A percentile compares a stretch with the other conserved stretches of the same genome.
phyloP scores from a whole-genome alignment of 2,888 invertebrate species.

The Drosophila merina region DNA sequence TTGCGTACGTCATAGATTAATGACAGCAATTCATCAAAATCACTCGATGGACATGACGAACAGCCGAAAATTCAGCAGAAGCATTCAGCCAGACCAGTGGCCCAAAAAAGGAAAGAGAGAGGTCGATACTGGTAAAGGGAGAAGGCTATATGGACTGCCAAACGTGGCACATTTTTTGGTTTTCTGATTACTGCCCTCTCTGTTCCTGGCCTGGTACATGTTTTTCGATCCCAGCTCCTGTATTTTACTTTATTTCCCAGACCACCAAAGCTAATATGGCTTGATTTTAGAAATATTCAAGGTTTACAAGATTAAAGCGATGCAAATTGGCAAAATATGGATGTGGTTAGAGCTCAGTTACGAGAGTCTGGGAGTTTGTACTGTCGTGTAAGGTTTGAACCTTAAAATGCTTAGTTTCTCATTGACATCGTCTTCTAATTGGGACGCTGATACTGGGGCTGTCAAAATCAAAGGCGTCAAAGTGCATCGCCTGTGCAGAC shows the following conservation, averaged over 20 bases:
- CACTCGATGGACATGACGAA: slow-evolving; percentile 84
- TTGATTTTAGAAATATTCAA: not conserved
- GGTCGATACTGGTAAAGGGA: not conserved
- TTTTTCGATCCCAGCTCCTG: slow-evolving; percentile 32
- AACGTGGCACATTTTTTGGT: slow-evolving; percentile 30
- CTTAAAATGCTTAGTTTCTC: too few species aligned
- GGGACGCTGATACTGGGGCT: not conserved
- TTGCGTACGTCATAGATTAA: slow-evolving; percentile 85
- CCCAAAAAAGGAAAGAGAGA: slow-evolving; percentile 37
- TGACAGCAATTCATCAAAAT: slow-evolving; percentile 84
- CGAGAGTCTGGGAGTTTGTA: too few species aligned
- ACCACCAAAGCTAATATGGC: slow-evolving; percentile 8
- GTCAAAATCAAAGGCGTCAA: slow-evolving; percentile 30
- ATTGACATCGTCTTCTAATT: slow-evolving; percentile 1
- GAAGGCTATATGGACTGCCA: slow-evolving; percentile 6
- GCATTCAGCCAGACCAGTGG: slow-evolving; percentile 45
- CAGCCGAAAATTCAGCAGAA: slow-evolving; percentile 75
- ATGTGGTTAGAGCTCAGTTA: too few species aligned
- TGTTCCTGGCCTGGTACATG: slow-evolving; percentile 41
- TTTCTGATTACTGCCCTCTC: slow-evolving; percentile 23
- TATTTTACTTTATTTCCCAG: slow-evolving; percentile 11
- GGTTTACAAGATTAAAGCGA: not conserved
- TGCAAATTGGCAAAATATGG: not conserved
- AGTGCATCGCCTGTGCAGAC: slow-evolving; percentile 54
- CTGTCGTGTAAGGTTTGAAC: too few species aligned